Evolutionary conservation across 2,113 vertebrate genomes (phyloP).

Genomic region (Anoura caudifer): DNA sequence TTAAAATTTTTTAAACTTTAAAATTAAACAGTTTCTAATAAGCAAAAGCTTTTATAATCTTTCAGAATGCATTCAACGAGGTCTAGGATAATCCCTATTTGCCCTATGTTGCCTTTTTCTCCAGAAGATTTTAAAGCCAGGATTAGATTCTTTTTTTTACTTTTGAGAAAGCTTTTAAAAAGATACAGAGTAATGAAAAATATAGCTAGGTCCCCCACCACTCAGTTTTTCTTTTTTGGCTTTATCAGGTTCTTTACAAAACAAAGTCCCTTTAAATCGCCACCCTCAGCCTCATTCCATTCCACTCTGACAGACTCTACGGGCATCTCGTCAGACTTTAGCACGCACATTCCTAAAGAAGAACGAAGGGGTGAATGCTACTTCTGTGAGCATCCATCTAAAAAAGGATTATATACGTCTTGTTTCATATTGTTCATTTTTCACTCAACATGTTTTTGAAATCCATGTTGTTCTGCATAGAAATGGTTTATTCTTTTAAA

Average conservation of each 20-base stretch:
- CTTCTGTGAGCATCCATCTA: background rate
- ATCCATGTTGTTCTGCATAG: background rate
- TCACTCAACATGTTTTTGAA: background rate
- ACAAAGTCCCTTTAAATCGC: background rate
- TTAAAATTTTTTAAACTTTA: background rate
- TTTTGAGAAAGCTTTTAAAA: background rate
- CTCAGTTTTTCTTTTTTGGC: background rate
- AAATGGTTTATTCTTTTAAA: background rate
- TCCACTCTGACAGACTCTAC: background rate
- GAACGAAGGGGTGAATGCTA: background rate
- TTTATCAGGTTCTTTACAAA: background rate
- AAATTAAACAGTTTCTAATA: background rate
- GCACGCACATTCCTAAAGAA: background rate
- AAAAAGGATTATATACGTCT: background rate
- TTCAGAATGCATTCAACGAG: background rate
- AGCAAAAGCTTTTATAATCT: background rate
- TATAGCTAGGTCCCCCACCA: background rate
- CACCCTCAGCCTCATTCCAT: background rate
- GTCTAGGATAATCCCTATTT: background rate
- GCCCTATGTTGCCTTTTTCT: background rate
- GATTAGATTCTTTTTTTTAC: background rate
- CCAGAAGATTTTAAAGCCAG: constrained; percentile 1
- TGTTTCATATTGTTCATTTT: background rate
- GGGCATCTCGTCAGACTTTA: background rate
- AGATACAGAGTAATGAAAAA: background rate